Evolutionary conservation across 2,888 invertebrate genomes (phyloP).

Genomic region (Dasysyrphus tricinctus): DNA sequence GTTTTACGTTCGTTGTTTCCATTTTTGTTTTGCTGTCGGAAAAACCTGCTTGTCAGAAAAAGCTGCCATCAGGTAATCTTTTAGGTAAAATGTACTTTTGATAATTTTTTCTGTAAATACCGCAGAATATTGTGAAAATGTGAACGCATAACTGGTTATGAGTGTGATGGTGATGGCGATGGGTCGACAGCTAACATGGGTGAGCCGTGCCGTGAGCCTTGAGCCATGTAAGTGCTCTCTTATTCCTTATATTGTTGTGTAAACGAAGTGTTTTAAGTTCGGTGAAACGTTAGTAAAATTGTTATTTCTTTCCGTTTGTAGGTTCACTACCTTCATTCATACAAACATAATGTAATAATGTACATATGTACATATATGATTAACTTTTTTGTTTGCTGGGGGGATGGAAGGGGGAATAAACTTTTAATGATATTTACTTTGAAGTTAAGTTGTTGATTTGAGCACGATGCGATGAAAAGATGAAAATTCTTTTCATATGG

Average conservation of each 20-base stretch:
- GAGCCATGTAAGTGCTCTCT: constrained; percentile 4
- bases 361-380: neutral
- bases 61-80: constrained; percentile 70
- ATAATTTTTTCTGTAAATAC: constrained; percentile 40
- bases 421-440: constrained; percentile 33
- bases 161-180: constrained; percentile 14
- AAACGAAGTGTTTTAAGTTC: constrained; percentile 60
- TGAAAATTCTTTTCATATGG: neutral
- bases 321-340: too few species aligned
- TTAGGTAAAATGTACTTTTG: constrained; percentile 63
- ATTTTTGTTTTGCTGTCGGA: constrained; percentile 31
- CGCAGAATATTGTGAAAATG: constrained; percentile 14
- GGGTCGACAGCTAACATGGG: constrained; percentile 5
- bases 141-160: constrained; percentile 10
- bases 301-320: constrained; percentile 15
- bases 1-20: constrained; percentile 45
- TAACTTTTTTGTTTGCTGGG: neutral
- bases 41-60: constrained; percentile 63
- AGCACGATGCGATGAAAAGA: neutral
- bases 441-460: constrained; percentile 16
- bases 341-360: too few species aligned
- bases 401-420: neutral
- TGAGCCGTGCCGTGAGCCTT: neutral
- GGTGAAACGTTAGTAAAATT: constrained; percentile 42
- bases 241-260: constrained; percentile 35